Evolutionary conservation across 1,140 invertebrate genomes (phyloP), one percentile per base, ranked within the genome.

Genomic region (Mamestra configurata): DNA sequence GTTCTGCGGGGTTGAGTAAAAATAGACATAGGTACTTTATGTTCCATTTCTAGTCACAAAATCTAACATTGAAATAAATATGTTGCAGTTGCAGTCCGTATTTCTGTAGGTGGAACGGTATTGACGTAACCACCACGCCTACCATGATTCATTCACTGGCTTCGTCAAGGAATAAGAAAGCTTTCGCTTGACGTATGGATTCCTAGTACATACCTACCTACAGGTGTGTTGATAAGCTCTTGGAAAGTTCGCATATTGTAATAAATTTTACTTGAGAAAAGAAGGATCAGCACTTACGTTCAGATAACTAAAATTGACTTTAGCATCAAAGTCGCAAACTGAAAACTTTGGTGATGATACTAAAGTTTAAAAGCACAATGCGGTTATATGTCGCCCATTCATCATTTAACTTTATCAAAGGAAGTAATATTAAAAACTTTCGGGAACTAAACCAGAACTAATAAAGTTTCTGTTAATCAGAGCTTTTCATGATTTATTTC

Each of bases 51-150:
- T 57, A 40, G 35, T 40, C 13, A n/a, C 35, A n/a, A 43, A 59
- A n/a, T 13, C 1, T 20, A 49, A 64, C 53, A 46, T 20, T 49
- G 24, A 61, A 40, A 22, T 61, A 61, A 40, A 22, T 61, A 64
- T 64, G 57, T 64, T 64, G 57, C 53, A 59, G 35, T 22, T n/a
- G n/a, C n/a, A n/a, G n/a, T 75, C n/a, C 15, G 49, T 40, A 43
- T 13, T 8, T 35, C 11, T 35, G 40, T 64, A 64, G 40, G 57
- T 43, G 40, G 53, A 27, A 53, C 20, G 8, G 13, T 46, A 40
- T 31, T 75, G 70, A 75, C 72, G 72, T 76, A 43, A 76, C 57
- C 57, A 64, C 57, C 73, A 76, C 73, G 73, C 73, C 73, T 76
- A 61, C 37, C 15, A 46, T 76, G 57, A 76, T 61, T 76, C 55